These are phyloP conservation scores for Ips typographus DNA, from an alignment of 1,140 invertebrate species.

Conservation along the genomic window DNA sequence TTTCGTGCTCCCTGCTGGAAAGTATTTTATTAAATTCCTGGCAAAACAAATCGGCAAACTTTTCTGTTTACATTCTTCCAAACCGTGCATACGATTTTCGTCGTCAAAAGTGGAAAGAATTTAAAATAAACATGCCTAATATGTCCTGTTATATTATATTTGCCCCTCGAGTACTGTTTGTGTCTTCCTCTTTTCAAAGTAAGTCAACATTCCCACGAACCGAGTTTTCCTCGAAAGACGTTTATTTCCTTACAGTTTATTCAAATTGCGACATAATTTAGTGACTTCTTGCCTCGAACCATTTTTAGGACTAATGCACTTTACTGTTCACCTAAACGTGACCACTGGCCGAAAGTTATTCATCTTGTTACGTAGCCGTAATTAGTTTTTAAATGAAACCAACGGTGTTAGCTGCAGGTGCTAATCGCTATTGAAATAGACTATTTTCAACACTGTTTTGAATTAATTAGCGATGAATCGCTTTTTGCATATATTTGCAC, in stretches of 20 bases:
- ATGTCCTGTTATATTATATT: slow-evolving; percentile 26
- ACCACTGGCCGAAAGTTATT: neutral
- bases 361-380: neutral
- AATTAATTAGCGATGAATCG: slow-evolving; percentile 6
- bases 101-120: slow-evolving; percentile 19
- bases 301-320: too few species aligned
- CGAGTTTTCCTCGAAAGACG: slow-evolving; percentile 12
- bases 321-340: too few species aligned
- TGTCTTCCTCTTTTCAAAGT: slow-evolving; percentile 18
- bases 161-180: slow-evolving; percentile 16
- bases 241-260: slow-evolving; percentile 28
- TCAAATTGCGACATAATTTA: slow-evolving; percentile 23
- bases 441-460: slow-evolving; percentile 4
- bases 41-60: slow-evolving; percentile 8
- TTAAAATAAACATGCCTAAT: slow-evolving; percentile 29
- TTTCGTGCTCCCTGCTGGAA: slow-evolving; percentile 9
- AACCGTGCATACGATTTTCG: slow-evolving; percentile 13
- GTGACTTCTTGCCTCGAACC: too few species aligned
- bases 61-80: slow-evolving; percentile 11
- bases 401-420: neutral
- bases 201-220: slow-evolving; percentile 21
- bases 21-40: slow-evolving; percentile 13
- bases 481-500: slow-evolving; percentile 6
- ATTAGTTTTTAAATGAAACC: slow-evolving; percentile 6
- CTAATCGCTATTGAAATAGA: slow-evolving; percentile 1